Evolutionary conservation across 2,797 vertebrate genomes (phyloP).

Genomic region (Molossus molossus): DNA sequence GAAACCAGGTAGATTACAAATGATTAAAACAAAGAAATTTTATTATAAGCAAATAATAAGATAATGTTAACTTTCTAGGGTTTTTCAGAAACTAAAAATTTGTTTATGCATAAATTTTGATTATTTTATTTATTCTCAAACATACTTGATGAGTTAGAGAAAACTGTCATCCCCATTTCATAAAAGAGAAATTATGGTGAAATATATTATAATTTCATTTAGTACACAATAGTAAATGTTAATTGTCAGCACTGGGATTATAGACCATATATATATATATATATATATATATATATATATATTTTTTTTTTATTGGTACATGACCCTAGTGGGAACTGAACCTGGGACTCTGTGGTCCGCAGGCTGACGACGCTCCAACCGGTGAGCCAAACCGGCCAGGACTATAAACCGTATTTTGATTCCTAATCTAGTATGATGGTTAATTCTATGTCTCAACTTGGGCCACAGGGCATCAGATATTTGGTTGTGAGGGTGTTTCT

Average conservation of each 20-base stretch:
- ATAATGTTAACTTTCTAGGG: background rate
- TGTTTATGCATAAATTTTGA: background rate
- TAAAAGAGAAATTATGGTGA: background rate
- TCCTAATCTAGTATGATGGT: background rate
- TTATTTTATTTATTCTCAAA: background rate
- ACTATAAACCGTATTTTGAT: background rate
- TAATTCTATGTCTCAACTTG: background rate
- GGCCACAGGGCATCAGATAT: background rate
- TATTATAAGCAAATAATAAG: background rate
- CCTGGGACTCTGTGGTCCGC: too few species aligned
- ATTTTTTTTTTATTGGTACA: too few species aligned
- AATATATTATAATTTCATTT: background rate
- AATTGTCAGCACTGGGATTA: background rate
- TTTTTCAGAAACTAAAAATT: background rate
- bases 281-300: too few species aligned
- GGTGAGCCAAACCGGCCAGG: background rate
- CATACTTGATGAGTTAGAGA: background rate
- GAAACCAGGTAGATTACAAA: background rate
- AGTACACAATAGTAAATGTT: background rate
- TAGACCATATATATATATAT: too few species aligned
- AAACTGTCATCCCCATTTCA: background rate
- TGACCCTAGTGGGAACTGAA: too few species aligned
- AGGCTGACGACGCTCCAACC: too few species aligned
- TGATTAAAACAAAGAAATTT: background rate
- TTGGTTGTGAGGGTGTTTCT: background rate